Conservation (phyloP, 2,113 vertebrate species). For the Ameiurus melas region DNA sequence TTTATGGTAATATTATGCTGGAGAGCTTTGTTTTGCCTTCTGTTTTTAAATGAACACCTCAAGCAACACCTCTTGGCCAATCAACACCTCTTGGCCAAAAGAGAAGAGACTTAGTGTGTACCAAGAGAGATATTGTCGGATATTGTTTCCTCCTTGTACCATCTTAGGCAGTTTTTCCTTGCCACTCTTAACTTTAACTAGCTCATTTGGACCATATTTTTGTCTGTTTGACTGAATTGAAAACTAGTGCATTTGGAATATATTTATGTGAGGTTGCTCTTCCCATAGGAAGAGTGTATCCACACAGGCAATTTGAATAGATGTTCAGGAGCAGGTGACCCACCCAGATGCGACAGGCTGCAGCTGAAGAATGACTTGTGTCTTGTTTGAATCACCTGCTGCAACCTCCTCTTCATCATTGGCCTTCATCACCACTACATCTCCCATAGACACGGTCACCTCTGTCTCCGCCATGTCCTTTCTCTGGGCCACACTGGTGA, state of each 20-base stretch:
- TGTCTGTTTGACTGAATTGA: neutral
- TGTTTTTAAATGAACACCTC: neutral
- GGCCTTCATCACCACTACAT: constrained; percentile 87
- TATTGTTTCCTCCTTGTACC: neutral
- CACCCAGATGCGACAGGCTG: constrained; percentile 89
- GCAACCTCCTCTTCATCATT: constrained; percentile 79
- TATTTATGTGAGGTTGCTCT: neutral
- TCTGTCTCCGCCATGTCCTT: constrained; percentile 87
- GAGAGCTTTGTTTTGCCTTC: neutral
- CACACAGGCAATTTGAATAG: neutral
- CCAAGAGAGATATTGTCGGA: neutral
- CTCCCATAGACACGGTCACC: constrained; percentile 89
- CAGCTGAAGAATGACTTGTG: constrained; percentile 92
- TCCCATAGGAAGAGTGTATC: neutral
- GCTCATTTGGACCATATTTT: neutral
- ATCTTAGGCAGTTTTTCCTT: neutral
- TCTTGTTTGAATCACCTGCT: constrained; percentile 84
- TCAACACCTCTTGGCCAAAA: too few relatives aligned
- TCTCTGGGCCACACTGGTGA: constrained; percentile 31
- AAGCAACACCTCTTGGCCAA: neutral
- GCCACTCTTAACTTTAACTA: neutral
- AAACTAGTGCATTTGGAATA: neutral
- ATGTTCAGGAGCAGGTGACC: constrained; percentile 51
- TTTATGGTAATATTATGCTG: neutral
- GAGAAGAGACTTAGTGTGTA: neutral